Base-by-base conservation (phyloP, 1,140 invertebrate genomes). In the Ruditapes philippinarum region DNA sequence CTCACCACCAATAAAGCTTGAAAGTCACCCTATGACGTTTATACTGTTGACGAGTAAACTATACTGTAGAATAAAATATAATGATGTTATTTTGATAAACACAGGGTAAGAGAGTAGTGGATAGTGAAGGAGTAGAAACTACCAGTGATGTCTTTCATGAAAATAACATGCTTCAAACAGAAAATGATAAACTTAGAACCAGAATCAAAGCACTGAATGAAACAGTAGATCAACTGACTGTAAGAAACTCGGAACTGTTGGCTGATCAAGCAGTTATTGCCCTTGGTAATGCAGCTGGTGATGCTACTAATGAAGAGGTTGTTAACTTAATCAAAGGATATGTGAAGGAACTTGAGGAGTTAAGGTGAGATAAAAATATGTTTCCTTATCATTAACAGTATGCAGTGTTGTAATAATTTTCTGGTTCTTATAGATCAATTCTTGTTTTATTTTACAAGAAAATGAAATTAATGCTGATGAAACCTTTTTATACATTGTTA, bases 91-190 rank as follows among this genome's bases (percentile, higher is more conserved):
- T n/a, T n/a, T n/a, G n/a, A n/a, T n/a, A n/a, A n/a, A n/a, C 94
- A 81, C 91, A 98, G 98, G 98, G 98, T 60, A 99, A 98, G 97
- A 96, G 98, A 90, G 96, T 98, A 7, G 97, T 99, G 28, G 97
- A 98, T 40, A 97, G 97, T 90, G 98, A 99, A 95, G 99, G 98
- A 9, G 97, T 97, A 65, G 97, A 98, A 93, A 97, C 97, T 38
- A 97, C 99, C 68, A 99, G 98, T 92, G 99, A 99, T 94, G 98
- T 99, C 95, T 99, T 98, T 94, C 97, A 98, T 94, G 99, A 99
- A 96, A 99, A 99, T 96, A 98, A 97, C n/a, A 98, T 99, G 97
- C 96, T 99, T 0, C 97, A 97, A 89, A 97, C 97, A 73, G 99
- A 99, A 96, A 97, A 98, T 45, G 98, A 98, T 93, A 98, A 98